Evolutionary conservation across 2,888 invertebrate species (phyloP), one percentile per base, ranked within the genome.

Genomic region (Cyclophora albipunctata): DNA sequence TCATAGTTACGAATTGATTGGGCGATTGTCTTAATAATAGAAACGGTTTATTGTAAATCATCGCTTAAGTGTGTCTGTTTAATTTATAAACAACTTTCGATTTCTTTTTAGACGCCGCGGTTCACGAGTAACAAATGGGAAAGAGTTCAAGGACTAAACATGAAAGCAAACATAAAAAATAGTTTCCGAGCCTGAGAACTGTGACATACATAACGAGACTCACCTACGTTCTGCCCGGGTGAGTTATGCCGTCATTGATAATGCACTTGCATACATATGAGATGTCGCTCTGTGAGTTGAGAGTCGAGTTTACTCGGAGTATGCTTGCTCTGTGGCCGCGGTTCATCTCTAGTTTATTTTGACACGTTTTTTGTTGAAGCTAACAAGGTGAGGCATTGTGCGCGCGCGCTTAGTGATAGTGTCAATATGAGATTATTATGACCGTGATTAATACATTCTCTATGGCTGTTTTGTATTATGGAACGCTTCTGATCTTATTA

Each of bases 351-450:
- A 66, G 63, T 79, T 83, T 81, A 78, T 75, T 73, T 75, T 85
- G 79, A 82, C 84, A 84, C 74, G 73, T 84, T 85, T 84, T 57
- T 82, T 83, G 70, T 56, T 65, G 67, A 70, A 66, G 70, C 75
- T 84, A 86, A 86, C 84, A 79, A 84, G 78, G 70, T 74, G 67
- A 70, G 68, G 70, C 71, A 82, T 84, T 82, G 83, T 84, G 69
- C 71, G 63, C 48, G 63, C 48, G 61, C 64, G 74, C 67, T 76
- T 75, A 77, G 80, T 78, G 81, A 81, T 83, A 81, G 66, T 78
- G 84, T 84, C 81, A 86, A 86, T 81, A 82, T 57, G 60, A 61
- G 69, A 80, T 83, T 75, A 79, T 82, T 77, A 74, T 71, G 67
- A 67, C 63, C 57, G 68, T 76, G 77, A 82, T 78, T 81, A 76